Evolutionary conservation across 2,797 vertebrate genomes (phyloP), one percentile per base, ranked within the genome.

Genomic region (Alectoris magna): DNA sequence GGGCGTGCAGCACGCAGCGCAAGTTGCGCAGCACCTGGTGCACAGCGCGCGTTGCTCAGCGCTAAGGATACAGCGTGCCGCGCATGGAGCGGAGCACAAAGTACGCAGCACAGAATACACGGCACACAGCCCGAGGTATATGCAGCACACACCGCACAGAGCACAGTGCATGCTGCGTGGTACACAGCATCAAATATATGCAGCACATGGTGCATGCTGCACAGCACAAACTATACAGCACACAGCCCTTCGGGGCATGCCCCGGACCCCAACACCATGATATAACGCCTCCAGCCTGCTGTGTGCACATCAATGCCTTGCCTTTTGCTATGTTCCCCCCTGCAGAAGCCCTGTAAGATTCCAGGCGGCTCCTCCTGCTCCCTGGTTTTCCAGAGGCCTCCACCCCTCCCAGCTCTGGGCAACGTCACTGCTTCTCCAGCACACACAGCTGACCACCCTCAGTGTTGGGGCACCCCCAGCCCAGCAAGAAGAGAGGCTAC

Each of bases 321-420:
- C 1, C 3, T 11, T 31, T 8, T 4, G 22, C 26, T 3, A 1
- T 4, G 34, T 39, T 9, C 3, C 24, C 58, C 55, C 5, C 12
- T 6, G 34, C 10, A 1, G 4, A 34, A 80, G 12, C 5, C 3
- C 2, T 62, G 1, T 2, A 1, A 10, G 23, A 2, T 1, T 7
- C 44, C 49, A 24, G 7, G 22, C 43, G 15, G 16, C 23, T 3
- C 8, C 14, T 34, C 31, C 64, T 12, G 34, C 34, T 73, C 15
- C 38, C n/a, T 2, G 3, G 22, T 53, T 11, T 13, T 2, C 5
- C 3, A 4, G 41, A 29, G 23, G 8, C 8, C 55, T 44, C 22
- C 13, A 0, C 5, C 39, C 16, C 29, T 41, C 36, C 43, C 0
- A 3, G 43, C 75, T 41, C 43, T 2, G n/a, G 22, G 9, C 9